Evolutionary conservation across 1,140 invertebrate species (phyloP).

Genomic region (Pteromalus puparum): DNA sequence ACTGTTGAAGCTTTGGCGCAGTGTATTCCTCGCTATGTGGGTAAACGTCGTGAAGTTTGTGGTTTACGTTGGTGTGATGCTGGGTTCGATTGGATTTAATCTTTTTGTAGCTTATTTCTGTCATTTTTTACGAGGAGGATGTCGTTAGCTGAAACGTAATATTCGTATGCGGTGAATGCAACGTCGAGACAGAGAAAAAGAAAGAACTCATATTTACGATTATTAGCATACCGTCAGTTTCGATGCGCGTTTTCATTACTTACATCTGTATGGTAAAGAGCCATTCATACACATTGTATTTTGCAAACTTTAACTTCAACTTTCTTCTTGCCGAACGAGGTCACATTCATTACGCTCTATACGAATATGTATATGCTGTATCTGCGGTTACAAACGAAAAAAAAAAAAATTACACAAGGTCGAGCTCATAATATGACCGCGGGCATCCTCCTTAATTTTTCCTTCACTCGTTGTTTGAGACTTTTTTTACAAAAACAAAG

Average conservation of each 20-base stretch:
- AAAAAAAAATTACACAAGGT: background rate
- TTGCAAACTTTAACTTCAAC: background rate
- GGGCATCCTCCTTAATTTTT: slow-evolving; percentile 21
- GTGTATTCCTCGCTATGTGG: background rate
- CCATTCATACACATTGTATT: background rate
- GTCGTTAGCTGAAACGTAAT: too few species aligned
- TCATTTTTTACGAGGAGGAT: too few species aligned
- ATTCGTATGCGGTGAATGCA: too few species aligned
- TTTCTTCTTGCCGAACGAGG: background rate
- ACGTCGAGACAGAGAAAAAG: too few species aligned
- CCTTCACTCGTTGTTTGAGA: slow-evolving; percentile 2
- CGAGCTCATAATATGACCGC: background rate
- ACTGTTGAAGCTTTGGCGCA: background rate
- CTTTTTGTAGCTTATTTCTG: too few species aligned
- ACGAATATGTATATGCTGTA: background rate
- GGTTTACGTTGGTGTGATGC: background rate
- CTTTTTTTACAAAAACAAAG: background rate
- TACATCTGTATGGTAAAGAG: background rate
- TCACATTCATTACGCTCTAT: background rate
- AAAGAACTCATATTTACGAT: too few species aligned
- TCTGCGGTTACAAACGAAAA: background rate
- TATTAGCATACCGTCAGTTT: too few species aligned
- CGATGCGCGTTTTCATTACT: background rate
- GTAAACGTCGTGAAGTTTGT: too few species aligned
- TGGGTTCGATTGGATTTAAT: background rate